Base-by-base conservation (phyloP, 2,888 invertebrate species). In the Saturnia pavonia region DNA sequence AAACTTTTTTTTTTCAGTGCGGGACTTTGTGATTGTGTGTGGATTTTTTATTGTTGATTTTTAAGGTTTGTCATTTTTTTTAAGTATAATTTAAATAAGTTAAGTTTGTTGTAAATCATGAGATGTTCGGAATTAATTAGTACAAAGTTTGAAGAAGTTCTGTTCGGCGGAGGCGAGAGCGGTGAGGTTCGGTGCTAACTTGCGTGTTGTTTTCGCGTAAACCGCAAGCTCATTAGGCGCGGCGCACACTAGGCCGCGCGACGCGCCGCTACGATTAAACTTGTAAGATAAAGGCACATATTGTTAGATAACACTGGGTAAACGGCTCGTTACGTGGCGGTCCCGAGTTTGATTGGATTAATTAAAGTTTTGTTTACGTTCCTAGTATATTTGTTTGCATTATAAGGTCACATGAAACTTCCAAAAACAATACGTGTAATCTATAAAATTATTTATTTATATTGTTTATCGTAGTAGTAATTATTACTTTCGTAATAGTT, bases 221-320 rank as follows among this genome's bases (percentile, higher is more conserved):
- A 92, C 93, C 93, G 88, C 93, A 92, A 89, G 74, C 91, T 94
- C 93, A 90, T 94, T 94, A 94, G 92, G 86, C 89, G 77, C 79
- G 84, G 90, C 86, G 89, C 89, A 89, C 92, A 92, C 92, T 87
- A 83, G 84, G 87, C 84, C 85, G 83, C 86, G 86, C 92, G 91
- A 91, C 87, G 83, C 84, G 87, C 84, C 85, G 83, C 86, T 86
- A 82, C 86, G 88, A 90, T 91, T 88, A 88, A 91, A 90, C 91
- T 91, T 84, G 72, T 80, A 78, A 89, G 91, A 90, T 90, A 88
- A 85, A 83, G 85, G 82, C 86, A 83, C 83, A 85, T 82, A 83
- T 85, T 85, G 87, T 87, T n/a, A n/a, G 89, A 89, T 90, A 89
- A 84, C 84, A 80, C 82, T 80, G 82, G 79, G 81, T 81, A 81